These are phyloP conservation scores for Hylaeus volcanicus DNA, from an alignment of 1,140 invertebrate genomes.

Conservation along the genomic window DNA sequence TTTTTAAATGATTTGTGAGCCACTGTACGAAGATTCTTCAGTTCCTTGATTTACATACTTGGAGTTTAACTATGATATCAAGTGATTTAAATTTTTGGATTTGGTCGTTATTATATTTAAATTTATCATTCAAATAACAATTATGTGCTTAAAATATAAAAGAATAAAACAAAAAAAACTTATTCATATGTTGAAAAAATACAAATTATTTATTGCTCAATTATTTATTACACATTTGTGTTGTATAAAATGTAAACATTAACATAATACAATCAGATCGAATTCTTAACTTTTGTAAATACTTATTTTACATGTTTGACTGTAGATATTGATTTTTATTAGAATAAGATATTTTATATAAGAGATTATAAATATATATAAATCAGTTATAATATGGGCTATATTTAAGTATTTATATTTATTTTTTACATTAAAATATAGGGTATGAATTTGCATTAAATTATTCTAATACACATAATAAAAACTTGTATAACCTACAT, in stretches of 20 bases:
- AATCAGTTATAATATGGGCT: background rate
- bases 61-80: constrained; percentile 23
- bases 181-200: constrained; percentile 17
- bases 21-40: constrained; percentile 40
- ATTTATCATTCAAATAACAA: background rate
- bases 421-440: constrained; percentile 6
- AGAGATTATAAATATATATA: background rate
- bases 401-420: background rate
- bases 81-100: too few relatives aligned
- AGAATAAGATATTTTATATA: constrained; percentile 2
- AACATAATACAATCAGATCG: constrained; percentile 17
- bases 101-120: background rate
- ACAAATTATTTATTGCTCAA: constrained; percentile 16
- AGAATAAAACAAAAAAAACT: background rate
- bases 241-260: constrained; percentile 24
- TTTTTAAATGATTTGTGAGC: constrained; percentile 42
- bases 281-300: background rate
- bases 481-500: background rate
- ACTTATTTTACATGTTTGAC: background rate
- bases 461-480: background rate
- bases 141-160: background rate
- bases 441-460: background rate
- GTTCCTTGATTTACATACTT: constrained; percentile 38
- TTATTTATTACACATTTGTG: constrained; percentile 13
- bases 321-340: background rate